These are phyloP conservation scores for Hesperia comma DNA, from an alignment of 2,888 invertebrate species.

Conservation along the genomic window DNA sequence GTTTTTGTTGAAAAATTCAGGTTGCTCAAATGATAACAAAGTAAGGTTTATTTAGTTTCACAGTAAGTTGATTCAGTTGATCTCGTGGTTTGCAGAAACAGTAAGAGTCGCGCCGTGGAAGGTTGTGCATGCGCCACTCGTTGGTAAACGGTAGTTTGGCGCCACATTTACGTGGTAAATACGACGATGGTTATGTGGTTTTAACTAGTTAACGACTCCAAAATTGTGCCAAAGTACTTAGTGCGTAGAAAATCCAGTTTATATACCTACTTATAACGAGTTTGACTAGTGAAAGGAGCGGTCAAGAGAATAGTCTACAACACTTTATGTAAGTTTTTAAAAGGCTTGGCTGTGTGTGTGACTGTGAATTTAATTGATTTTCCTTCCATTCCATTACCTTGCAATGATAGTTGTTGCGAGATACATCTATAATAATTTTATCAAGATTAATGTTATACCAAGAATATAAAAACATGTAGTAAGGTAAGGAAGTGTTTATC, in stretches of 20 bases:
- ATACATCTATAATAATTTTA: too few species aligned
- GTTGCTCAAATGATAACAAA: constrained; percentile 23
- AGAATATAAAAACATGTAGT: too few species aligned
- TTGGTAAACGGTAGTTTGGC: constrained; percentile 37
- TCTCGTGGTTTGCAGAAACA: constrained; percentile 44
- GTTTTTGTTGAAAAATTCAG: constrained; percentile 6
- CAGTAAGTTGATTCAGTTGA: constrained; percentile 42
- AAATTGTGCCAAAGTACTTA: constrained; percentile 62
- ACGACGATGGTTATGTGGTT: constrained; percentile 24
- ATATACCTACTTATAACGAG: constrained; percentile 45
- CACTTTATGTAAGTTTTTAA: constrained; percentile 68
- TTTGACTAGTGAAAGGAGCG: constrained; percentile 59
- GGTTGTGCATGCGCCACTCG: constrained; percentile 70
- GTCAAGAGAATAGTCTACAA: constrained; percentile 42
- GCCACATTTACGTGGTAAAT: constrained; percentile 45
- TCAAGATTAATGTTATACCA: not conserved
- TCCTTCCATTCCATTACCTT: constrained; percentile 28
- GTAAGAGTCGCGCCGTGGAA: constrained; percentile 72
- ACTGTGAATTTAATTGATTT: constrained; percentile 43
- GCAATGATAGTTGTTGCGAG: not conserved
- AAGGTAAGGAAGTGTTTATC: too few species aligned
- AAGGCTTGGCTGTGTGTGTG: constrained; percentile 43
- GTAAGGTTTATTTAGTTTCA: constrained; percentile 34
- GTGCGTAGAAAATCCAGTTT: constrained; percentile 52
- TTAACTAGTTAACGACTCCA: constrained; percentile 47